These are phyloP conservation scores for Heliconius eleuchia DNA, from an alignment of 1,140 invertebrate genomes.

Conservation along the genomic window DNA sequence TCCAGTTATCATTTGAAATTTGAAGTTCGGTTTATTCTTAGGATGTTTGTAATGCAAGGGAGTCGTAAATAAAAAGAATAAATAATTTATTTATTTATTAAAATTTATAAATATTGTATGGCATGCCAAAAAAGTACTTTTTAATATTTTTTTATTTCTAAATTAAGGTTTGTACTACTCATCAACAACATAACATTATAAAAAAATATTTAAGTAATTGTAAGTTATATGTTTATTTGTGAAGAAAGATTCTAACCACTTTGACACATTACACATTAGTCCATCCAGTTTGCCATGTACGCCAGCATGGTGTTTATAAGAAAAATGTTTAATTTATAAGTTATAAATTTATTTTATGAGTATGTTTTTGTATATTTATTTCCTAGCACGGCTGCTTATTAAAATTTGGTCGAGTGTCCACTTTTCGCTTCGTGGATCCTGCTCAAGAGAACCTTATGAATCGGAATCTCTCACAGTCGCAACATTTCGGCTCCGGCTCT, in stretches of 20 bases:
- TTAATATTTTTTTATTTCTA: no score
- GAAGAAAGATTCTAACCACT: not conserved
- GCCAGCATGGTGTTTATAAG: not conserved
- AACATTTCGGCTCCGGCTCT: conserved; percentile 87
- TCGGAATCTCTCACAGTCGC: conserved; percentile 83
- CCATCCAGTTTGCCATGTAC: not conserved
- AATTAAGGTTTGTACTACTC: no score
- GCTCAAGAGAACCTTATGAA: conserved; percentile 91
- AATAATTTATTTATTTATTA: no score
- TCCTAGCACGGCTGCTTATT: conserved; percentile 90
- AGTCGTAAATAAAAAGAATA: no score
- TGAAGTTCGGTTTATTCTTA: not conserved
- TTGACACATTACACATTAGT: not conserved
- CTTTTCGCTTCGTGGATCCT: conserved; percentile 96
- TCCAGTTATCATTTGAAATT: not conserved
- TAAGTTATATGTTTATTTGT: not conserved
- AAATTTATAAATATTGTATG: no score
- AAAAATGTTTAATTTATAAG: not conserved
- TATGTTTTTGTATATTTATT: not conserved
- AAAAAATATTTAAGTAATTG: no score
- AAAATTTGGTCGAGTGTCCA: conserved; percentile 94
- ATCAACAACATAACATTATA: no score
- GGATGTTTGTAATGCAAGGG: not conserved
- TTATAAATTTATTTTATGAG: not conserved
- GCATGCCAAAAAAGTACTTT: no score